Evolutionary conservation across 2,113 vertebrate species (phyloP).

Genomic region (Antechinus stuartii): DNA sequence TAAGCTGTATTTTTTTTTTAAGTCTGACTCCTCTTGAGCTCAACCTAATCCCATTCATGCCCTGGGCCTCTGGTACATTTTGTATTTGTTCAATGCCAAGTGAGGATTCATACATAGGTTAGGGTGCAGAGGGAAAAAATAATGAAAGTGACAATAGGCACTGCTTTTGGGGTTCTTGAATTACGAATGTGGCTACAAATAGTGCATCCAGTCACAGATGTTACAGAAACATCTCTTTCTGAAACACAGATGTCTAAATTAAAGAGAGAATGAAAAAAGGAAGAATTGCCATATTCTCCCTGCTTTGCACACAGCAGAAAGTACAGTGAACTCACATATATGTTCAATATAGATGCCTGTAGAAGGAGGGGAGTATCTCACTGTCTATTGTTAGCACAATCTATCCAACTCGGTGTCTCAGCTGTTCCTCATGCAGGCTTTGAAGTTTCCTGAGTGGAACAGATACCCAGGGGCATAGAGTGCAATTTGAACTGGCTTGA

Average conservation of each 20-base stretch:
- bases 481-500: conserved; percentile 14
- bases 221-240: conserved; percentile 54
- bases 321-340: conserved; percentile 42
- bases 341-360: conserved; percentile 60
- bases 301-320: conserved; percentile 59
- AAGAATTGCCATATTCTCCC: conserved; percentile 45
- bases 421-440: conserved; percentile 36
- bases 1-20: conserved; percentile 10
- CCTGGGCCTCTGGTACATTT: conserved; percentile 57
- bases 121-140: conserved; percentile 45
- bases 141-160: conserved; percentile 50
- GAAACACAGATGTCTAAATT: conserved; percentile 71
- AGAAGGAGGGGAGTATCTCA: conserved; percentile 38
- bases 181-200: conserved; percentile 43
- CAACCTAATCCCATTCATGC: conserved; percentile 58
- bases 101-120: conserved; percentile 60
- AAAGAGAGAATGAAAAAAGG: conserved; percentile 54
- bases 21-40: conserved; percentile 49
- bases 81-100: conserved; percentile 52
- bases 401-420: conserved; percentile 18
- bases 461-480: conserved; percentile 5
- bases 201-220: conserved; percentile 57
- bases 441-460: conserved; percentile 61
- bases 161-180: conserved; percentile 45
- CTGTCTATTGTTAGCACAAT: conserved; percentile 52